phyloP scores from a whole-genome alignment of 2,888 invertebrate species.

The Drosophila melanocephala region DNA sequence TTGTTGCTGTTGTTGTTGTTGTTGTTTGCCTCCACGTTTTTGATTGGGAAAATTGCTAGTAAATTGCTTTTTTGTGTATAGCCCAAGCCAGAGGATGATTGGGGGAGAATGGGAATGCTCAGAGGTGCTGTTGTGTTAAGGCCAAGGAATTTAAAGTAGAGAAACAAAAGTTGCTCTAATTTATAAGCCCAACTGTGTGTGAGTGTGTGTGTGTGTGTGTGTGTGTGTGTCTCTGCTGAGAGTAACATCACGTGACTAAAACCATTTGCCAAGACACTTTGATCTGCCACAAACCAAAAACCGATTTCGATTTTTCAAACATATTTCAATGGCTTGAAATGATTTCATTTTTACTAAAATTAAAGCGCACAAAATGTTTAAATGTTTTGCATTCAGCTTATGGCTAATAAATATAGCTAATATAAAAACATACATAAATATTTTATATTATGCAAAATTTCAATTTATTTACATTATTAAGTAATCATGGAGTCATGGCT shows the following conservation, averaged over 20 bases:
- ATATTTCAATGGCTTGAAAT: background rate
- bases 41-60: conserved; percentile 79
- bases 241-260: conserved; percentile 29
- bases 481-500: background rate
- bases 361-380: background rate
- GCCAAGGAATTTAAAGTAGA: conserved; percentile 39
- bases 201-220: background rate
- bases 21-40: conserved; percentile 48
- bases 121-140: conserved; percentile 1
- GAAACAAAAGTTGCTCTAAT: conserved; percentile 25
- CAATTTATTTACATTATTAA: background rate
- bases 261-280: conserved; percentile 13
- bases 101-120: background rate
- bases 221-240: background rate
- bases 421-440: background rate
- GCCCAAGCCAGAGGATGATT: background rate
- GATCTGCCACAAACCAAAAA: background rate
- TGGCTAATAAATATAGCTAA: background rate
- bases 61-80: conserved; percentile 76
- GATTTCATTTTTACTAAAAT: background rate
- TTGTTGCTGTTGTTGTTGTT: conserved; percentile 1
- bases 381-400: background rate
- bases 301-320: background rate
- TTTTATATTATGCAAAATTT: background rate
- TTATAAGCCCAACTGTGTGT: background rate